phyloP scores from a whole-genome alignment of 2,888 invertebrate species.

The Chymomyza fuscimana region DNA sequence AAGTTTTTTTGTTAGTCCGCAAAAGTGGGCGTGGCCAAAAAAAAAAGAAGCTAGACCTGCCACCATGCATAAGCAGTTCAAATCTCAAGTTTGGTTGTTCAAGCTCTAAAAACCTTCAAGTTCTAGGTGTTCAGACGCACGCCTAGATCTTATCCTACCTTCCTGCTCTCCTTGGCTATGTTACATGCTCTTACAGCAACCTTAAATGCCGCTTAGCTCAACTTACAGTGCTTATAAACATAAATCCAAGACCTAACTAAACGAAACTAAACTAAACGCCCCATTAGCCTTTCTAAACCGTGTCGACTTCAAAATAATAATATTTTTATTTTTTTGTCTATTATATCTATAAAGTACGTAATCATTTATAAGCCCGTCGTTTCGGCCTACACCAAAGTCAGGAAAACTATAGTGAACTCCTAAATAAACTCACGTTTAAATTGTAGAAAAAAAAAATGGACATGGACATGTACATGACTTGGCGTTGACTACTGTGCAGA shows the following conservation, averaged over 20 bases:
- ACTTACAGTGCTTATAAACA: no score
- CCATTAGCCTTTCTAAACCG: conserved; percentile 69
- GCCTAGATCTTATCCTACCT: no score
- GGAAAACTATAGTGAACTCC: conserved; percentile 30
- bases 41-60: no score
- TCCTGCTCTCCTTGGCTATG: no score
- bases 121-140: no score
- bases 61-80: no score
- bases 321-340: neutral
- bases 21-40: no score
- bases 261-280: conserved; percentile 67
- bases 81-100: no score
- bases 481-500: conserved; percentile 12
- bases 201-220: no score
- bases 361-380: neutral
- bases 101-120: no score
- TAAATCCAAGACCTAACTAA: conserved; percentile 23
- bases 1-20: no score
- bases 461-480: neutral
- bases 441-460: conserved; percentile 41
- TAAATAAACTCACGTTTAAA: conserved; percentile 67
- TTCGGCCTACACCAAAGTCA: neutral
- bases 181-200: no score
- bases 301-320: conserved; percentile 20
- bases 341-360: neutral